Percentiles rank a stretch among this genome's conserved stretches.
Evolutionary conservation across 1,140 invertebrate genomes (phyloP).

Genomic region (Thrips palmi): DNA sequence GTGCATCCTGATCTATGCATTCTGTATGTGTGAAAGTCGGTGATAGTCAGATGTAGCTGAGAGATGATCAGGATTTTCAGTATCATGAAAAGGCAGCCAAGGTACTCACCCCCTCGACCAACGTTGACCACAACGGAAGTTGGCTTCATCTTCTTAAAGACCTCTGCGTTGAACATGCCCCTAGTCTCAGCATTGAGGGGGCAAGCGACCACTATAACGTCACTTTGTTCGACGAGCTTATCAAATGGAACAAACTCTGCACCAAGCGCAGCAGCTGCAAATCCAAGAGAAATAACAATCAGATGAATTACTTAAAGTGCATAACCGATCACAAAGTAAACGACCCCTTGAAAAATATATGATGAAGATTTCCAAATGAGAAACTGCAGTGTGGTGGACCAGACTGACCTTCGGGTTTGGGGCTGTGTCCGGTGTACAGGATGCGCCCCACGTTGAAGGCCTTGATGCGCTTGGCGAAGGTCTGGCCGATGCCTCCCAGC

Average conservation of each 20-base stretch:
- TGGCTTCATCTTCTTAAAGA: constrained; percentile 50
- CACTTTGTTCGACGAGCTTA: background rate
- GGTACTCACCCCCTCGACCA: constrained; percentile 44
- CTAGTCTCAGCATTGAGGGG: background rate
- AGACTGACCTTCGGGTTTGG: too few relatives aligned
- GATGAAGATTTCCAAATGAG: too few relatives aligned
- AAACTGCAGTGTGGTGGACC: too few relatives aligned
- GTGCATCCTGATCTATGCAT: constrained; percentile 40
- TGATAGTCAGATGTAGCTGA: background rate
- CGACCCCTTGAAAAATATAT: too few relatives aligned
- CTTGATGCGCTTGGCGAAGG: constrained; percentile 42
- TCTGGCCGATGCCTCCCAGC: constrained; percentile 57
- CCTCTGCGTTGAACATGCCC: background rate
- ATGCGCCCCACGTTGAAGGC: constrained; percentile 48
- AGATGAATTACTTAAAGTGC: too few relatives aligned
- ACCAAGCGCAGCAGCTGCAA: too few relatives aligned
- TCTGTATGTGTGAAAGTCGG: background rate
- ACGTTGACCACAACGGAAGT: constrained; percentile 64
- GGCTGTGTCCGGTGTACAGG: too few relatives aligned
- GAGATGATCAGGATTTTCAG: constrained; percentile 25
- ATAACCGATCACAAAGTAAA: too few relatives aligned
- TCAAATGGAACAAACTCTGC: too few relatives aligned
- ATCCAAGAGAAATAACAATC: too few relatives aligned
- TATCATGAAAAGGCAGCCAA: constrained; percentile 61
- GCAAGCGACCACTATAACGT: background rate